Base-by-base conservation (phyloP, 1,140 invertebrate species). In the Penaeus chinensis region DNA sequence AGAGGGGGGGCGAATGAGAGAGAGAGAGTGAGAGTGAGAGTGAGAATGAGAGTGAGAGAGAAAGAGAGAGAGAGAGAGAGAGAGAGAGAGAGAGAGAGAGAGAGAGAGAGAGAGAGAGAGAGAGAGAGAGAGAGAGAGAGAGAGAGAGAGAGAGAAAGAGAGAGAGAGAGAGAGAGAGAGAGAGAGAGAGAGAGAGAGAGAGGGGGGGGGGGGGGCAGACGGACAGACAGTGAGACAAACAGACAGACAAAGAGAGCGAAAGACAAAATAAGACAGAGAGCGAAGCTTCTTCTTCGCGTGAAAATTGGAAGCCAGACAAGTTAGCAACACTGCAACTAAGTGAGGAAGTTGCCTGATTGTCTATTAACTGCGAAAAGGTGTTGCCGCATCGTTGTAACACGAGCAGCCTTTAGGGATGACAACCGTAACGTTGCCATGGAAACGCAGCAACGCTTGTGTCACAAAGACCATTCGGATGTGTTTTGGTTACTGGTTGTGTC, bases 21-120 rank as follows among this genome's bases (percentile, higher is more conserved):
- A 77, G 20, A n/a, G 74, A 77, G 27, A n/a, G 27, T 20, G 74
- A 77, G 20, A 77, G 74, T 2, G 74, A 77, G 74, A 77, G 32
- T 3, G 2, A 19, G 20, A 32, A 1, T 3, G 74, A n/a, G 2
- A 22, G 74, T 3, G 2, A 74, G 71, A 24, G 3, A 74, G 71
- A 24, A 2, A 24, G 24, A 24, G 3, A 16, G 71, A 24, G 71
- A 24, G 24, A 32, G 24, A 32, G 3, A 32, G 24, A 74, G 3
- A 24, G 71, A 32, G 2, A 24, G 71, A 24, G 71, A 74, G 71
- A 32, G 37, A 3, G 24, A 24, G 24, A 74, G 24, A 74, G 16
- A n/a, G 74, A n/a, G 74, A n/a, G 74, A n/a, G 74, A n/a, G 18
- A n/a, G 22, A n/a, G 74, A 18, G 20, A 19, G 32, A 77, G 74